These are phyloP conservation scores for Drosophila helvetica DNA, from an alignment of 2,888 invertebrate genomes.

Conservation along the genomic window DNA sequence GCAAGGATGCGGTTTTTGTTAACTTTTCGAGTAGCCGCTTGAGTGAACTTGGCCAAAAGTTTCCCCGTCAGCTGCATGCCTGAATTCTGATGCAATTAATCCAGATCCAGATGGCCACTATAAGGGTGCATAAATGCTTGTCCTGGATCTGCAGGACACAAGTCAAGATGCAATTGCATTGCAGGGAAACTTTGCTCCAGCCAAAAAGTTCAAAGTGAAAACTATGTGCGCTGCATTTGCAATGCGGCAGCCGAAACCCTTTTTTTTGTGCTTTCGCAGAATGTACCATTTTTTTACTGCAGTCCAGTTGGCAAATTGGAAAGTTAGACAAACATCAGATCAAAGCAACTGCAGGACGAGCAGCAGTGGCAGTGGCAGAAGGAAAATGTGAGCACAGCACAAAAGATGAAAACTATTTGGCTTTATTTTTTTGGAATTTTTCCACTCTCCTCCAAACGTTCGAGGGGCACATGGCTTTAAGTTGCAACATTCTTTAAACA, in stretches of 20 bases:
- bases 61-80: neutral
- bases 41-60: neutral
- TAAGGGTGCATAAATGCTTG: constrained; percentile 4
- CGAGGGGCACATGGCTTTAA: too few species aligned
- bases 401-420: neutral
- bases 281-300: constrained; percentile 23
- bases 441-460: too few species aligned
- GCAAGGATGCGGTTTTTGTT: neutral
- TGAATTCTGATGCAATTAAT: constrained; percentile 35
- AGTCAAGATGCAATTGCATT: constrained; percentile 20
- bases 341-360: constrained; percentile 2
- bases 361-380: neutral
- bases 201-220: constrained; percentile 62
- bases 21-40: constrained; percentile 3
- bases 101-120: neutral
- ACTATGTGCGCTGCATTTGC: constrained; percentile 68
- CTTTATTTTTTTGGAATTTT: neutral
- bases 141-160: constrained; percentile 23
- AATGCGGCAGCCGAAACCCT: constrained; percentile 58
- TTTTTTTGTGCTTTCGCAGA: constrained; percentile 11
- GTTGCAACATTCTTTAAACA: neutral
- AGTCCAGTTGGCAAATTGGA: constrained; percentile 33
- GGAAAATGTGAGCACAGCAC: neutral
- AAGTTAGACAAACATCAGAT: constrained; percentile 17
- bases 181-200: constrained; percentile 43